Conservation (phyloP, 2,113 vertebrate species). For the Cynocephalus volans region DNA sequence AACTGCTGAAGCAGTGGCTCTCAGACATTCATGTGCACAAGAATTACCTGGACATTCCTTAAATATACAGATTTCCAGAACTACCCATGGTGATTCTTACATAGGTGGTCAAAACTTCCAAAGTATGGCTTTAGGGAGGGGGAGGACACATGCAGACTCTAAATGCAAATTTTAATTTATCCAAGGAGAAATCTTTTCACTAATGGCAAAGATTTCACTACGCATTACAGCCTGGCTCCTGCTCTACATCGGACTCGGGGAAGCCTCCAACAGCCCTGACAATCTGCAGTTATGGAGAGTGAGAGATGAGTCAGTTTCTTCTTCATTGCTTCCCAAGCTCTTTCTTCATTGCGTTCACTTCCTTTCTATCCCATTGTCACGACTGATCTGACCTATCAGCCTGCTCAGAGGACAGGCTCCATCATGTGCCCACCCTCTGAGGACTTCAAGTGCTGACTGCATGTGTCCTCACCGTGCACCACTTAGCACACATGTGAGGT, state of each 20-base stretch:
- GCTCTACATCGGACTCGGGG: neutral
- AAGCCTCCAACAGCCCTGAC: fast-evolving
- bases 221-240: neutral
- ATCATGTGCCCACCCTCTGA: neutral
- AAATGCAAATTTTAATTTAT: neutral
- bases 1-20: neutral
- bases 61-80: neutral
- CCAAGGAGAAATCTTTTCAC: neutral
- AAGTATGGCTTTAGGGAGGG: neutral
- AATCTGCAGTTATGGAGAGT: neutral
- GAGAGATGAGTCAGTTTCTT: neutral
- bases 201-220: neutral
- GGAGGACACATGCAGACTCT: neutral
- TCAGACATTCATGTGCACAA: neutral
- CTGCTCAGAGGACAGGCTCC: neutral
- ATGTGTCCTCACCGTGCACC: neutral
- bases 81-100: neutral
- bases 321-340: neutral
- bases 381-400: neutral
- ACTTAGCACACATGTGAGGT: neutral
- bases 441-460: neutral
- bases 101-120: neutral
- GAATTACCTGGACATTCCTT: neutral
- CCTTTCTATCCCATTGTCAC: neutral
- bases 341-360: neutral